Base-by-base conservation (phyloP, 2,797 vertebrate species). In the Thaleichthys pacificus region DNA sequence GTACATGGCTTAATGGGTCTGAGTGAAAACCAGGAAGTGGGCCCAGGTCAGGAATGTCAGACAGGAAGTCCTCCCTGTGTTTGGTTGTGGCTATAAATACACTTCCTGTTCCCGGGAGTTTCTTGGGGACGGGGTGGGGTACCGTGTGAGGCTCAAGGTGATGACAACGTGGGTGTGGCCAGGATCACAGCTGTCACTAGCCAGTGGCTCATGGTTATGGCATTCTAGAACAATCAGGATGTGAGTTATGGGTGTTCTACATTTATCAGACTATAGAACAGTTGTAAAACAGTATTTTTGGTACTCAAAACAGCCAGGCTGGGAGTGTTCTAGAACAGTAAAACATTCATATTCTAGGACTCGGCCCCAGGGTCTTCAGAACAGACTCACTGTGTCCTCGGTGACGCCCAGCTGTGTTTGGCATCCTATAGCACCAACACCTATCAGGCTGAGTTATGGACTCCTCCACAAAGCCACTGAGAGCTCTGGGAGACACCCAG, bases 31-130 rank as follows among this genome's bases (percentile, higher is more conserved):
- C 89, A 92, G 92, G 91, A 93, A 92, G 73, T 85, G 83, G 57
- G 83, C 81, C 81, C 84, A 81, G 90, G 89, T 91, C 89, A 92
- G 92, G 93, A 94, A 94, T 94, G 93, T 92, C 91, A 91, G 82
- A 78, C 89, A 92, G 93, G 93, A 94, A 93, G 88, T 90, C 78
- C 89, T 90, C 91, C 60, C 61, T 76, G 75, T 74, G 68, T 77
- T 81, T 66, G 65, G 71, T 63, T 22, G 81, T 74, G 79, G 72
- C 73, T 79, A 80, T 89, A 93, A 90, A 92, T 94, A 94, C 92
- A 91, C 90, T 91, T 94, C 93, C 93, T 91, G 86, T 89, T 87
- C 76, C 67, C 85, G 73, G 61, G 63, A 75, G 78, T 80, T 85
- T 54, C 76, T 88, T 70, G 80, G 88, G 85, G 90, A 81, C 85